A percentile compares a stretch with the other conserved stretches of the same genome.
Conservation (phyloP, 2,113 vertebrate species). For the Oreochromis niloticus region DNA sequence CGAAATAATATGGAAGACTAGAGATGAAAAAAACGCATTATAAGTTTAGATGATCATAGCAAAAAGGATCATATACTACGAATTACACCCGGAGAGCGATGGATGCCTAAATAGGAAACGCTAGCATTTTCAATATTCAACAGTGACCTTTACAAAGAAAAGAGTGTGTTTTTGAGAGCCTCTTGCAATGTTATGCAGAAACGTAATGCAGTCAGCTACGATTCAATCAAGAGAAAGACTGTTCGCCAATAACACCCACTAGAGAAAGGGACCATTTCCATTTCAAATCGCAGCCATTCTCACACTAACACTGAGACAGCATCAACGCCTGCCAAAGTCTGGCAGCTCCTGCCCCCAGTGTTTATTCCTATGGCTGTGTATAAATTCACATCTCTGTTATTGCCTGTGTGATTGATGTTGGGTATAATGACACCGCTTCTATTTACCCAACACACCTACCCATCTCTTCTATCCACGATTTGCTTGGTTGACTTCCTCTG, state of each 20-base stretch:
- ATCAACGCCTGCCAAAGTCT: slow-evolving; percentile 17
- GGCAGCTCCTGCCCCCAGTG: not conserved
- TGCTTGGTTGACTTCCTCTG: slow-evolving; percentile 18
- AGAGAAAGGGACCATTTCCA: slow-evolving; percentile 45
- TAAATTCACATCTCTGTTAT: slow-evolving; percentile 27
- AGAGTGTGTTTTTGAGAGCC: slow-evolving; percentile 3
- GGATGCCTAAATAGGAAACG: slow-evolving; percentile 33
- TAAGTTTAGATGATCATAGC: not conserved
- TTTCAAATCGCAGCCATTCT: slow-evolving; percentile 56
- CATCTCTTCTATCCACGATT: not conserved
- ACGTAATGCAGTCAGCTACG: slow-evolving; percentile 27
- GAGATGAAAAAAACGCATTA: not conserved
- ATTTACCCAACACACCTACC: slow-evolving; percentile 24
- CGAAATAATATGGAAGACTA: not conserved
- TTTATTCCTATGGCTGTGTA: not conserved
- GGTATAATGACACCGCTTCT: slow-evolving; percentile 17
- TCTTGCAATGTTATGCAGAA: slow-evolving; percentile 7
- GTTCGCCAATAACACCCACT: slow-evolving; percentile 27
- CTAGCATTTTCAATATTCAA: slow-evolving; percentile 44
- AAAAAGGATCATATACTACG: not conserved
- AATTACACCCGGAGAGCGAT: slow-evolving; percentile 22
- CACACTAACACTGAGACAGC: slow-evolving; percentile 34
- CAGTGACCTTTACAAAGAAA: slow-evolving; percentile 49
- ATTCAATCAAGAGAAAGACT: slow-evolving; percentile 35
- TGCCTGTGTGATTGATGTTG: slow-evolving; percentile 31